These are phyloP conservation scores for Gnatocerus cornutus DNA, from an alignment of 2,888 invertebrate species.

Conservation along the genomic window DNA sequence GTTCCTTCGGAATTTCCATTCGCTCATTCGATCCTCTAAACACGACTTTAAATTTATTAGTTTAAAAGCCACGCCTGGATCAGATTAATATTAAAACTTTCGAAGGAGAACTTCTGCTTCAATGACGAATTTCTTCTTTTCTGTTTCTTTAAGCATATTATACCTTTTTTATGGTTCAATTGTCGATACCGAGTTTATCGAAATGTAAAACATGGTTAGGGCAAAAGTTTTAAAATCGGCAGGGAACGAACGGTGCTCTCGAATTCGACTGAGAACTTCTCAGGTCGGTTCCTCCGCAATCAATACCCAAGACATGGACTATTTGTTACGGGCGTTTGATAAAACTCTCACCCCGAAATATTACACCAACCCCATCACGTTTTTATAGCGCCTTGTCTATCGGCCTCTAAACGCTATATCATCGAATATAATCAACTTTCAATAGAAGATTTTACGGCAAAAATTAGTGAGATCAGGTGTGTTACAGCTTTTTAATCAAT, in stretches of 20 bases:
- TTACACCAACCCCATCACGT: slow-evolving; percentile 33
- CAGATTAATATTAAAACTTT: slow-evolving; percentile 42
- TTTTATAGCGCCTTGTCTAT: slow-evolving; percentile 26
- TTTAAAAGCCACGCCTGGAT: slow-evolving; percentile 39
- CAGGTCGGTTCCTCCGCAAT: slow-evolving; percentile 54
- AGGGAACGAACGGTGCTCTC: slow-evolving; percentile 34
- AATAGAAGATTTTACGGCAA: neutral
- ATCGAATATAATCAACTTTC: neutral
- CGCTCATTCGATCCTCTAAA: slow-evolving; percentile 31
- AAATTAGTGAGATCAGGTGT: too few relatives aligned
- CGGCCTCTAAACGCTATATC: neutral
- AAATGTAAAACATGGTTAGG: slow-evolving; percentile 52
- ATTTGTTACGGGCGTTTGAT: slow-evolving; percentile 58
- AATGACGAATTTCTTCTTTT: slow-evolving; percentile 28
- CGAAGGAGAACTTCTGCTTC: neutral
- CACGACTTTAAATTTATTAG: slow-evolving; percentile 41
- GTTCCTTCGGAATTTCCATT: slow-evolving; percentile 41
- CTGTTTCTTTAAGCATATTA: slow-evolving; percentile 48
- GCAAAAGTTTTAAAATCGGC: slow-evolving; percentile 48
- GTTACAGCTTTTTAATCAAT: too few relatives aligned
- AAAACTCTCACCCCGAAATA: slow-evolving; percentile 45
- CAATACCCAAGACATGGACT: slow-evolving; percentile 60
- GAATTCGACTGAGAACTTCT: slow-evolving; percentile 31
- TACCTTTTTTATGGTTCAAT: slow-evolving; percentile 51
- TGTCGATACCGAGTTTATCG: slow-evolving; percentile 49